Percentiles rank a stretch among this genome's conserved stretches.
phyloP scores from a whole-genome alignment of 2,888 invertebrate genomes.

The Dolichopus griseipennis region DNA sequence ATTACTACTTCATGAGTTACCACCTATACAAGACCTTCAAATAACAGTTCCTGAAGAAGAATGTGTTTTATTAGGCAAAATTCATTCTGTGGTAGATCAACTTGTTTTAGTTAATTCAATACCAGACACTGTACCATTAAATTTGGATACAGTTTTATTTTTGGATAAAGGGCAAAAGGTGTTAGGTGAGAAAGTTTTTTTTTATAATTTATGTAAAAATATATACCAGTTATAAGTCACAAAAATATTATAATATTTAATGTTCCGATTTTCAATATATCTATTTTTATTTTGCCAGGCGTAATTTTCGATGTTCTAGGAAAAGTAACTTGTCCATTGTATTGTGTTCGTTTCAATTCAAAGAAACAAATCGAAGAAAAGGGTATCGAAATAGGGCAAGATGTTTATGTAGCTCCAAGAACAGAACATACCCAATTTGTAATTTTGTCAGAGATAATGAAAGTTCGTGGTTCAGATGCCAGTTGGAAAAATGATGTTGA shows the following conservation, averaged over 20 bases:
- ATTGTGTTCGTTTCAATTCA: constrained; percentile 84
- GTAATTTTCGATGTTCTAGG: constrained; percentile 89
- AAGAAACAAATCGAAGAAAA: constrained; percentile 61
- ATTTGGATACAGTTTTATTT: constrained; percentile 82
- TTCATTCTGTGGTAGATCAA: constrained; percentile 62
- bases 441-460: constrained; percentile 61
- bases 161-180: constrained; percentile 66
- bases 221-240: no score
- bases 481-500: constrained; percentile 80
- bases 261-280: no score
- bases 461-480: constrained; percentile 78
- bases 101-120: constrained; percentile 68
- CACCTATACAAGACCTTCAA: constrained; percentile 71
- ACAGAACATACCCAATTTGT: constrained; percentile 67
- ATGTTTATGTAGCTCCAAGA: constrained; percentile 76
- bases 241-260: neutral
- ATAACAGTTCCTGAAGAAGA: constrained; percentile 69
- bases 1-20: constrained; percentile 55
- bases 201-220: no score
- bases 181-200: constrained; percentile 45
- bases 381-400: constrained; percentile 57
- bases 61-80: constrained; percentile 62
- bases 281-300: constrained; percentile 21
- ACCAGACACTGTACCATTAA: constrained; percentile 65
- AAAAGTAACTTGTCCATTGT: constrained; percentile 72